Conservation (phyloP, 2,113 vertebrate species). For the Notothenia rossii region DNA sequence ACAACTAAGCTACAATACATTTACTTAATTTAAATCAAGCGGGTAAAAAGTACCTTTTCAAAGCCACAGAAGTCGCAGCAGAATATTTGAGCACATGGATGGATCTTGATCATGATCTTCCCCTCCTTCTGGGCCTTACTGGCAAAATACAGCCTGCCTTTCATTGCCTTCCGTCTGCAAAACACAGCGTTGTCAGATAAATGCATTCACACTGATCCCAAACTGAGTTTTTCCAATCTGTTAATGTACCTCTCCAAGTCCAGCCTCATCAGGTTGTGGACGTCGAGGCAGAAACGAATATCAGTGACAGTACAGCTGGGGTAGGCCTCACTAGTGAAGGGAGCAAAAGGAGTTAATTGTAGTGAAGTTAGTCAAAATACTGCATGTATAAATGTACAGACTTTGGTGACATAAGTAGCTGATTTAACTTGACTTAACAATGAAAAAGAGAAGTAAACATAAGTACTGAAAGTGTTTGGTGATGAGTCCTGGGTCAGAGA, state of each 20-base stretch:
- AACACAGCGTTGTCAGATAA: conserved; percentile 32
- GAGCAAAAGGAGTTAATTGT: conserved; percentile 4
- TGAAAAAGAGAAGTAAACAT: conserved; percentile 30
- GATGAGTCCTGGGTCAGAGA: conserved; percentile 93
- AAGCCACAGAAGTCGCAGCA: conserved; percentile 94
- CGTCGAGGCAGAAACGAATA: conserved; percentile 94
- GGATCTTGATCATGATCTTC: conserved; percentile 93
- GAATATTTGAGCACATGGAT: conserved; percentile 92
- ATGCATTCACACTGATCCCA: neutral
- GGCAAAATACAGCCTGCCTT: conserved; percentile 93
- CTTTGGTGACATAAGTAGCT: neutral
- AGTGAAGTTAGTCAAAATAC: neutral
- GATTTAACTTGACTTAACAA: conserved; percentile 13
- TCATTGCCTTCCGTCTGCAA: conserved; percentile 95
- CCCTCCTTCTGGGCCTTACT: conserved; percentile 93
- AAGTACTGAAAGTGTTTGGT: conserved; percentile 97
- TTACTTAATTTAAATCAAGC: neutral
- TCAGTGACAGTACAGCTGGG: conserved; percentile 94
- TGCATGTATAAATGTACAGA: neutral
- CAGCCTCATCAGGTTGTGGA: conserved; percentile 92
- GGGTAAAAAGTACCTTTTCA: conserved; percentile 86
- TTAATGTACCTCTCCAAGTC: conserved; percentile 90
- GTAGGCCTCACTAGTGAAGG: conserved; percentile 91
- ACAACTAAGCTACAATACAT: neutral
- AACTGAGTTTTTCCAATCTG: neutral